These are phyloP conservation scores for Nymphicus hollandicus DNA, from an alignment of 2,113 vertebrate genomes.

Conservation along the genomic window DNA sequence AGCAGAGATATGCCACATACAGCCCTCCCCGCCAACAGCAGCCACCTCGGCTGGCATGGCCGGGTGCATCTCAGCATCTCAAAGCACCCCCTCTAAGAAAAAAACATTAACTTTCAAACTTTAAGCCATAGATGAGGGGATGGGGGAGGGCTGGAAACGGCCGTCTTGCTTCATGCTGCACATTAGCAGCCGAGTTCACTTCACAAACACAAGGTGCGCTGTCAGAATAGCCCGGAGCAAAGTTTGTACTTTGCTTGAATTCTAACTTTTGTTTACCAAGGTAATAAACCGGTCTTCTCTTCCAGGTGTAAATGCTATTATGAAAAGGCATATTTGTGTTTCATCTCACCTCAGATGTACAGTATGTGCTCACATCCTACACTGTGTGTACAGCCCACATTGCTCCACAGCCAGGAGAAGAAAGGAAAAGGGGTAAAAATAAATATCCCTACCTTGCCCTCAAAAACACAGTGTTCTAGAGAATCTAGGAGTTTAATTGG, in stretches of 20 bases:
- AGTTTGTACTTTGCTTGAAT: constrained; percentile 84
- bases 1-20: neutral
- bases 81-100: neutral
- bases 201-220: constrained; percentile 77
- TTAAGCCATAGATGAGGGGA: neutral
- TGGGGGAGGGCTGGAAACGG: neutral
- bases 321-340: constrained; percentile 78
- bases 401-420: constrained; percentile 43
- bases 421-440: constrained; percentile 7
- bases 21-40: neutral
- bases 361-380: constrained; percentile 70
- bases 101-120: constrained; percentile 58
- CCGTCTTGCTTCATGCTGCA: constrained; percentile 59
- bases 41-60: neutral
- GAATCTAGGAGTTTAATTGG: neutral
- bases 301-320: constrained; percentile 83
- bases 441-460: neutral
- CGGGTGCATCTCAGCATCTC: neutral
- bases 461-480: neutral
- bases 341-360: constrained; percentile 74
- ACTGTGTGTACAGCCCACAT: constrained; percentile 22
- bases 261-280: constrained; percentile 80
- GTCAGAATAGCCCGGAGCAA: constrained; percentile 78
- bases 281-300: constrained; percentile 77
- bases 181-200: constrained; percentile 59